Evolutionary conservation across 2,888 invertebrate genomes (phyloP).

Genomic region (Xanthia togata): DNA sequence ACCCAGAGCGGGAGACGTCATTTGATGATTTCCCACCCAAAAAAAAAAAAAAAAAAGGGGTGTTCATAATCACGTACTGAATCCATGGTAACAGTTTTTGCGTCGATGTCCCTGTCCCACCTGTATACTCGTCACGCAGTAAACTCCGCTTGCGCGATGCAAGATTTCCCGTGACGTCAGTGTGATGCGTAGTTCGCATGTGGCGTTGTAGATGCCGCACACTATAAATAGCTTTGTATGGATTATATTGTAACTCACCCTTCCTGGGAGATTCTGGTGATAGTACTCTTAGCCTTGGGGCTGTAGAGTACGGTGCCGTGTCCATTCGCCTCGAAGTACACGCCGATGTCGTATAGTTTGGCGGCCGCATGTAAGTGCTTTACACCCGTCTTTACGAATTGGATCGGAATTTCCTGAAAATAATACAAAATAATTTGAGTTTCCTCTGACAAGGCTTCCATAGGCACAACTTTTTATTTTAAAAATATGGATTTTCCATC

Average conservation of each 20-base stretch:
- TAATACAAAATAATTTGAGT: neutral
- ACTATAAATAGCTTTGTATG: neutral
- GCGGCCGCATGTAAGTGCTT: constrained; percentile 99
- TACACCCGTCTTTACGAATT: constrained; percentile 98
- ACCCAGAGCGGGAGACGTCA: too few species aligned
- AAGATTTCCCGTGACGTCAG: too few species aligned
- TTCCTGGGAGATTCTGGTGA: constrained; percentile 87
- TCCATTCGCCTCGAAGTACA: constrained; percentile 99
- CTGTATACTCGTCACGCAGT: too few species aligned
- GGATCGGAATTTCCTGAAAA: constrained; percentile 95
- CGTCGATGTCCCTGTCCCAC: too few species aligned
- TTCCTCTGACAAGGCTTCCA: neutral
- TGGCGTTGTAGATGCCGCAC: too few species aligned
- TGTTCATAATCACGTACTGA: too few species aligned
- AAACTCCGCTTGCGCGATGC: too few species aligned
- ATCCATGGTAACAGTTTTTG: too few species aligned
- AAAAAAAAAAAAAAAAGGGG: too few species aligned
- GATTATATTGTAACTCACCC: constrained; percentile 74
- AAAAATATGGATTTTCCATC: neutral
- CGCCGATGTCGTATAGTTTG: constrained; percentile 96
- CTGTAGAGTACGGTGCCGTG: constrained; percentile 98
- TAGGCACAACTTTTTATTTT: neutral
- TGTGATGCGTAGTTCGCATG: too few species aligned
- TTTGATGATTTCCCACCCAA: too few species aligned
- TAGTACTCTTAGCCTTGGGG: constrained; percentile 91